phyloP scores from a whole-genome alignment of 1,140 invertebrate species.

The Eurosta solidaginis region DNA sequence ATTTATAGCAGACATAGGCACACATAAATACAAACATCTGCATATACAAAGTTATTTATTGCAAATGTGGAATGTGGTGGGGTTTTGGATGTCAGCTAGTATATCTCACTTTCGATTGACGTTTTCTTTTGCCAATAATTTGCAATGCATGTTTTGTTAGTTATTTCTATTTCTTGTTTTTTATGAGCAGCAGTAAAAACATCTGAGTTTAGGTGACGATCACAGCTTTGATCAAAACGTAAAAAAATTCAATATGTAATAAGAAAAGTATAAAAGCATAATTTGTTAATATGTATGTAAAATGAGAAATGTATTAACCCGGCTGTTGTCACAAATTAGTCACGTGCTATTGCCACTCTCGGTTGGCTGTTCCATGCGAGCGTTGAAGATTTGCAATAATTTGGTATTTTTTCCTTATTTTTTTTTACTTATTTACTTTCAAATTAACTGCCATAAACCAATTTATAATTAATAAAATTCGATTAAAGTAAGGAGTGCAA shows the following conservation, averaged over 20 bases:
- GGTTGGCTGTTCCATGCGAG: background rate
- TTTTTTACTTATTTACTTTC: background rate
- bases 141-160: background rate
- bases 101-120: background rate
- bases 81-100: too few relatives aligned
- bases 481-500: background rate
- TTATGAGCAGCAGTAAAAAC: background rate
- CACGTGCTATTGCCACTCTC: background rate
- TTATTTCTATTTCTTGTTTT: background rate
- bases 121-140: background rate
- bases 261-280: background rate
- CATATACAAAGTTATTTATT: too few relatives aligned
- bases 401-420: background rate
- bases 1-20: background rate
- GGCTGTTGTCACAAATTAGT: background rate
- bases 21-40: too few relatives aligned
- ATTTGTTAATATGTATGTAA: background rate
- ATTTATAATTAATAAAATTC: background rate
- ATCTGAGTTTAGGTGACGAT: background rate
- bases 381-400: background rate
- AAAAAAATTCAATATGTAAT: too few relatives aligned
- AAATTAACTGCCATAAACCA: background rate
- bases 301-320: background rate
- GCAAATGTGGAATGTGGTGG: too few relatives aligned
- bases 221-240: too few relatives aligned